Evolutionary conservation across 2,888 invertebrate genomes (phyloP).

Genomic region (Drosophila setosimentum): DNA sequence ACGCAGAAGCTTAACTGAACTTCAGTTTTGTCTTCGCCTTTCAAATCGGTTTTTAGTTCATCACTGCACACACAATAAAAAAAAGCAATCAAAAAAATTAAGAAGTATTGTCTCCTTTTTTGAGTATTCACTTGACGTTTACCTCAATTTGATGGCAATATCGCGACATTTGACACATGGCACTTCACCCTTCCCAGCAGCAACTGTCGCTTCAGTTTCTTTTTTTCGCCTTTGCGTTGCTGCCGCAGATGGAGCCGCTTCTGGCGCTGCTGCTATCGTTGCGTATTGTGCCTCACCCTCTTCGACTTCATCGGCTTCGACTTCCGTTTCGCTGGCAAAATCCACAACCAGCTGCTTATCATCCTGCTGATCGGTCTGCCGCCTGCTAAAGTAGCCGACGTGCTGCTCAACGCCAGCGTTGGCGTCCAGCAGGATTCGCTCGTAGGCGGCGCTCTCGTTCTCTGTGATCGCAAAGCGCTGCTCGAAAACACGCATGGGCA

Average conservation of each 20-base stretch:
- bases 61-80: slow-evolving; percentile 16
- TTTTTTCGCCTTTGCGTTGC: not conserved
- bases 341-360: slow-evolving; percentile 68
- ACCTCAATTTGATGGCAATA: slow-evolving; percentile 82
- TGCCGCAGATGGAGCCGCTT: not conserved
- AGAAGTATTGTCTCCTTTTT: not conserved
- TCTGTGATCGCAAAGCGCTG: slow-evolving; percentile 73
- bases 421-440: slow-evolving; percentile 76
- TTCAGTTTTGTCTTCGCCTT: not conserved
- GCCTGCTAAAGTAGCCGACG: slow-evolving; percentile 82
- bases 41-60: not conserved
- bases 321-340: slow-evolving; percentile 63
- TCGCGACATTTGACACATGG: slow-evolving; percentile 84
- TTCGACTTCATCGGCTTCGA: slow-evolving; percentile 49
- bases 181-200: slow-evolving; percentile 57
- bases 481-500: slow-evolving; percentile 81
- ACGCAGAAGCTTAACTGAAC: not conserved
- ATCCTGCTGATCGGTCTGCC: slow-evolving; percentile 12
- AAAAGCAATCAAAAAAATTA: not conserved
- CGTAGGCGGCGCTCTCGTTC: slow-evolving; percentile 78
- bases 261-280: slow-evolving; percentile 36
- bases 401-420: slow-evolving; percentile 80
- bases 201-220: not conserved
- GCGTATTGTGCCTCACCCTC: slow-evolving; percentile 59
- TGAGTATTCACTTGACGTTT: slow-evolving; percentile 34